phyloP scores from a whole-genome alignment of 2,113 vertebrate species.

The Myotis yumanensis region DNA sequence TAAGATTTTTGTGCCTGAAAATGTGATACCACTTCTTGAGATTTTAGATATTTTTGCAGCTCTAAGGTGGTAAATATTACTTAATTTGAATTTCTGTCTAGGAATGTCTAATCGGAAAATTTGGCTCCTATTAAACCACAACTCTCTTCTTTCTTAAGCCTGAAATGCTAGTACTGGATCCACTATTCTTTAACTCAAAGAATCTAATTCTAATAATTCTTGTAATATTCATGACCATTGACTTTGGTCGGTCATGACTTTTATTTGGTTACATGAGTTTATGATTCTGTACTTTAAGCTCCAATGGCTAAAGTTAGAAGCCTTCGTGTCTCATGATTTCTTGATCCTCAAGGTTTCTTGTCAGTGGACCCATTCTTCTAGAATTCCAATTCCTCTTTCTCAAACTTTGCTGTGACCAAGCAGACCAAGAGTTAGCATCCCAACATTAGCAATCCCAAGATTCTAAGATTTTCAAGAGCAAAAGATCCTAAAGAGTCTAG shows the following conservation, averaged over 20 bases:
- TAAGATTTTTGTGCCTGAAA: not conserved
- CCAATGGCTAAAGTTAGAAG: not conserved
- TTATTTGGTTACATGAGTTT: not conserved
- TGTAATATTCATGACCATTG: not conserved
- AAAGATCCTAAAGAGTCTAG: not conserved
- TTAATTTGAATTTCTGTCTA: conserved; percentile 48
- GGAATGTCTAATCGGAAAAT: not conserved
- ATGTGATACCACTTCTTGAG: not conserved
- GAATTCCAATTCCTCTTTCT: conserved; percentile 3
- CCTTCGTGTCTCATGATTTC: not conserved
- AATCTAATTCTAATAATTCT: not conserved
- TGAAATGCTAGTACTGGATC: not conserved
- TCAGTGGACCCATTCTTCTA: not conserved
- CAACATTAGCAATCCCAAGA: not conserved
- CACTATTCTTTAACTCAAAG: not conserved
- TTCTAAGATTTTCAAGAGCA: not conserved
- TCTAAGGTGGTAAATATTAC: not conserved
- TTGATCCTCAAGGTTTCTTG: not conserved
- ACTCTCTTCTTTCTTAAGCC: conserved; percentile 4
- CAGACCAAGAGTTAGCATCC: not conserved
- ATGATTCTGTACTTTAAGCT: not conserved
- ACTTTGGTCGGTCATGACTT: not conserved
- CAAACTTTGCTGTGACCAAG: not conserved
- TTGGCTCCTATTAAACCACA: conserved; percentile 12
- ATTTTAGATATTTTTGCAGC: not conserved